Conservation (phyloP, 2,797 vertebrate genomes). For the Hoplostethus mediterraneus region DNA sequence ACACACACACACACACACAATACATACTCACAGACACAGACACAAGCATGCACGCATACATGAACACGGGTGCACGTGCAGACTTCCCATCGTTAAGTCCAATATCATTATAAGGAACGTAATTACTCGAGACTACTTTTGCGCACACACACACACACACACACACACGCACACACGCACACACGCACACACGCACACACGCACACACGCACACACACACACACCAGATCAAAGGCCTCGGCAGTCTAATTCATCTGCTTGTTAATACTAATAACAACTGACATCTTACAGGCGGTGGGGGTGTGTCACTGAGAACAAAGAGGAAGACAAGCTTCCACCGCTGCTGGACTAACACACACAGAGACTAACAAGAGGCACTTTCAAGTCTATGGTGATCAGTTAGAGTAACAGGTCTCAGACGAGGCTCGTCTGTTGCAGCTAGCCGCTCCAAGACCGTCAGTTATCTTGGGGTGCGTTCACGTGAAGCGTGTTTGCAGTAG, state of each 20-base stretch:
- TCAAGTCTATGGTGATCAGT: background rate
- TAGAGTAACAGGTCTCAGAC: no score
- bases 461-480: no score
- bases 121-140: constrained; percentile 48
- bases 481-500: no score
- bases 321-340: constrained; percentile 38
- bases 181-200: no score
- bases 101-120: constrained; percentile 50
- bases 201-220: background rate
- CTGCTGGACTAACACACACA: constrained; percentile 4
- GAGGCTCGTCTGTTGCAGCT: no score
- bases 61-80: background rate
- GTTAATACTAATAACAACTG: constrained; percentile 69
- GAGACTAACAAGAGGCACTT: constrained; percentile 6
- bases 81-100: constrained; percentile 43
- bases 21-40: background rate
- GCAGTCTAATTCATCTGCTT: constrained; percentile 62
- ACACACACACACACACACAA: background rate
- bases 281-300: constrained; percentile 43
- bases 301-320: constrained; percentile 50
- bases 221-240: constrained; percentile 65
- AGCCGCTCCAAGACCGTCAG: background rate
- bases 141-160: background rate
- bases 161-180: no score
- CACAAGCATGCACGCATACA: constrained; percentile 6